Percentiles rank a stretch among this genome's conserved stretches.
Evolutionary conservation across 2,797 vertebrate genomes (phyloP).

Genomic region (Sphaeramia orbicularis): DNA sequence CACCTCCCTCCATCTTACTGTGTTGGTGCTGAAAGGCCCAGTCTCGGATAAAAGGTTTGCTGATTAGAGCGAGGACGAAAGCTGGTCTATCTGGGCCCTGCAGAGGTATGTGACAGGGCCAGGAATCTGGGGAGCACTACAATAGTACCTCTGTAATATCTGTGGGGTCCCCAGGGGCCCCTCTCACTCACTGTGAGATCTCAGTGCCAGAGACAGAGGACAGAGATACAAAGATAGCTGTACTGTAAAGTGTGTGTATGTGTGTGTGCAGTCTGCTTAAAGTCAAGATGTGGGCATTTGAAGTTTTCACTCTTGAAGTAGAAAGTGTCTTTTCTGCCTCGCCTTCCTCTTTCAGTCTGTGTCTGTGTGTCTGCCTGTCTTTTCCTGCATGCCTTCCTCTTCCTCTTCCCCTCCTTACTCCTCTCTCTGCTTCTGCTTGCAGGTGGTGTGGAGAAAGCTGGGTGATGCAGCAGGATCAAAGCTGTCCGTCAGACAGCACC

Average conservation of each 20-base stretch:
- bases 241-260: conserved; percentile 25
- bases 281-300: conserved; percentile 59
- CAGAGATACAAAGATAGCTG: conserved; percentile 38
- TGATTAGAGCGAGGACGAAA: conserved; percentile 64
- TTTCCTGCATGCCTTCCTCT: conserved; percentile 12
- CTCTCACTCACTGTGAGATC: conserved; percentile 34
- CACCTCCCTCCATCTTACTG: conserved; percentile 47
- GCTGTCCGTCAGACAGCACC: conserved; percentile 95
- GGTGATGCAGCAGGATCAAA: conserved; percentile 95
- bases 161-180: conserved; percentile 46
- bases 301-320: conserved; percentile 59
- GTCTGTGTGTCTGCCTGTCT: conserved; percentile 9
- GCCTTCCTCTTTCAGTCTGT: conserved; percentile 7
- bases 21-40: conserved; percentile 64
- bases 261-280: conserved; percentile 48
- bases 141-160: conserved; percentile 75
- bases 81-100: conserved; percentile 53
- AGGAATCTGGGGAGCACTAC: conserved; percentile 67
- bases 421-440: conserved; percentile 39
- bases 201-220: conserved; percentile 34
- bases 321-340: conserved; percentile 17
- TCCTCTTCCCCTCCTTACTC: conserved; percentile 11
- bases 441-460: conserved; percentile 98
- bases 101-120: conserved; percentile 70
- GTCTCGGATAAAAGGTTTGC: conserved; percentile 61